phyloP scores from a whole-genome alignment of 2,797 vertebrate genomes.

The Bradypus variegatus region DNA sequence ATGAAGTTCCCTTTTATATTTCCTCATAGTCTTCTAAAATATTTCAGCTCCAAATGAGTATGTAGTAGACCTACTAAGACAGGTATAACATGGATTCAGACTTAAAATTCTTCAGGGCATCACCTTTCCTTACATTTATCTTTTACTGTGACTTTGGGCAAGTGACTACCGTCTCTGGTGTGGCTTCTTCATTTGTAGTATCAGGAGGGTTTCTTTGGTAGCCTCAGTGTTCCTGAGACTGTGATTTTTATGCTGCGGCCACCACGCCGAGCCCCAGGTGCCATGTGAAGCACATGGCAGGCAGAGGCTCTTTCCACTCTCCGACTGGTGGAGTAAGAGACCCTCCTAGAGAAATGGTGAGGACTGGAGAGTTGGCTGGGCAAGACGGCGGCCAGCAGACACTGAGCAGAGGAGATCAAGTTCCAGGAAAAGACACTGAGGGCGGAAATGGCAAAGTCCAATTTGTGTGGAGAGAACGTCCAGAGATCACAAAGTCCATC shows the following conservation, averaged over 20 bases:
- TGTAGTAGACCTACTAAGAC: not conserved
- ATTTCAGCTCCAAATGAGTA: not conserved
- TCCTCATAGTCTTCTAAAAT: not conserved
- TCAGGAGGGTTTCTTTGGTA: not conserved
- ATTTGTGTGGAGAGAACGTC: not conserved
- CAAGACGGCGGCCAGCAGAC: not conserved
- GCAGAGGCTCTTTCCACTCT: not conserved
- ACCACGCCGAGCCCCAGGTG: not conserved
- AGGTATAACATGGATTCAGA: not conserved
- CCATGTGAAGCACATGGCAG: not conserved
- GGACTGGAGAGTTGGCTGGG: rapidly evolving
- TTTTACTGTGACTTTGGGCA: not conserved
- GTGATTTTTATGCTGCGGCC: not conserved
- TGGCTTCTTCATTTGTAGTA: not conserved
- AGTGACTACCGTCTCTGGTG: not conserved
- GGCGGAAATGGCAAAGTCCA: not conserved
- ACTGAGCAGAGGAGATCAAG: not conserved
- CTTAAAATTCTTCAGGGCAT: not conserved
- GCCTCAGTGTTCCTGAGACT: not conserved
- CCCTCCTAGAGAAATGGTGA: rapidly evolving
- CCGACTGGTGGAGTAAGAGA: not conserved
- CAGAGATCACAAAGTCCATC: not conserved
- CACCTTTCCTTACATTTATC: not conserved
- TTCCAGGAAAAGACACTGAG: not conserved
- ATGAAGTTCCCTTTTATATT: not conserved